Conservation (phyloP, 2,888 invertebrate species). For the Antitype chi region DNA sequence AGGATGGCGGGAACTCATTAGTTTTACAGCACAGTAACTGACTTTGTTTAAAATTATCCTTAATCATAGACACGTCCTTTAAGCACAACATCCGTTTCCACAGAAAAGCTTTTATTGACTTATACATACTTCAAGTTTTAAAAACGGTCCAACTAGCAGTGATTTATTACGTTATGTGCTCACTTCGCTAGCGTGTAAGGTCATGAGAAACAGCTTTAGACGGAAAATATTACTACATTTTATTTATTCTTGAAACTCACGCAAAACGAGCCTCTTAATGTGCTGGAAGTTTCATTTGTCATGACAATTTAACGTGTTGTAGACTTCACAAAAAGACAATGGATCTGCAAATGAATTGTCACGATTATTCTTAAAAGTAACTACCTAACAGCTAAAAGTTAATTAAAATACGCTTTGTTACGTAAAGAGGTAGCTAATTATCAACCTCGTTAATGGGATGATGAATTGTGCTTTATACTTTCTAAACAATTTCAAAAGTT, state of each 20-base stretch:
- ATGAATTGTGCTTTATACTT: conserved; percentile 59
- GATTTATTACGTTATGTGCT: conserved; percentile 44
- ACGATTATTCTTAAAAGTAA: conserved; percentile 56
- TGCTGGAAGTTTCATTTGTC: conserved; percentile 51
- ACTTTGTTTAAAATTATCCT: not conserved
- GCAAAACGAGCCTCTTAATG: conserved; percentile 41
- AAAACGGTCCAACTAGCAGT: conserved; percentile 34
- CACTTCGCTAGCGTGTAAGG: conserved; percentile 52
- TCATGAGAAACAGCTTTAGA: conserved; percentile 54
- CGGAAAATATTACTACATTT: conserved; percentile 45
- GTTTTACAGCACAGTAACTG: not conserved
- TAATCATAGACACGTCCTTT: not conserved
- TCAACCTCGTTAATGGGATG: conserved; percentile 54
- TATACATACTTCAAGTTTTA: conserved; percentile 19
- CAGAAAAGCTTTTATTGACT: conserved; percentile 2
- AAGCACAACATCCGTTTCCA: not conserved
- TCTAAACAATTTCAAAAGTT: conserved; percentile 59
- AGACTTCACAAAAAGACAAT: conserved; percentile 55
- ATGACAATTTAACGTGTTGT: conserved; percentile 48
- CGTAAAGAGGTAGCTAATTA: conserved; percentile 59
- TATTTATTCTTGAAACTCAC: conserved; percentile 46
- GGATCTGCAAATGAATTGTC: conserved; percentile 45
- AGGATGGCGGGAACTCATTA: not conserved
- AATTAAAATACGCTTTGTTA: conserved; percentile 60
- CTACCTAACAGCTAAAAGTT: conserved; percentile 43